phyloP scores from a whole-genome alignment of 2,888 invertebrate genomes.

The Maniola hyperantus region DNA sequence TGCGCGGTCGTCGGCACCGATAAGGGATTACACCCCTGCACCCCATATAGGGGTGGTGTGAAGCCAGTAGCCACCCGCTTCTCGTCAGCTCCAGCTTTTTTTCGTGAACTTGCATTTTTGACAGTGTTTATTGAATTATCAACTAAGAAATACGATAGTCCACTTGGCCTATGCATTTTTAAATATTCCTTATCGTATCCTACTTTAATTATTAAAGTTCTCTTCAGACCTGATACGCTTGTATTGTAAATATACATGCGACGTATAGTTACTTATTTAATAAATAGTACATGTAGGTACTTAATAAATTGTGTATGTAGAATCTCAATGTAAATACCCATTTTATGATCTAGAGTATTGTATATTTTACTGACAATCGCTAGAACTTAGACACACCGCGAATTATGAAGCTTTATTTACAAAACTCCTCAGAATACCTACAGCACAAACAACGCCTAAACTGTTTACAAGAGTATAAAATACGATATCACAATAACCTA shows the following conservation, averaged over 20 bases:
- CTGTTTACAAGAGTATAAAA: no score
- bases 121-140: conserved; percentile 75
- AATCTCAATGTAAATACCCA: no score
- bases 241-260: no score
- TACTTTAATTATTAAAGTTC: neutral
- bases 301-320: no score
- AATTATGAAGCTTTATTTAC: no score
- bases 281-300: no score
- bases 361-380: no score
- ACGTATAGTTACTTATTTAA: no score
- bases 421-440: no score
- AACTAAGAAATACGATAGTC: conserved; percentile 65
- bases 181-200: neutral
- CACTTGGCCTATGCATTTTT: conserved; percentile 36
- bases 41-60: conserved; percentile 41
- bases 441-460: no score
- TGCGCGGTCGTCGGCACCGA: conserved; percentile 70
- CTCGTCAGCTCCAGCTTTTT: conserved; percentile 59
- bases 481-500: neutral
- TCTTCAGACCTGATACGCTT: neutral
- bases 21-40: conserved; percentile 67
- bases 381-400: no score
- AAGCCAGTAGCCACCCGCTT: conserved; percentile 46
- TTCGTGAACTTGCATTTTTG: conserved; percentile 71
- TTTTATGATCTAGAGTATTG: no score